Evolutionary conservation across 2,113 vertebrate species (phyloP).

Genomic region (Campylomormyrus numenius): DNA sequence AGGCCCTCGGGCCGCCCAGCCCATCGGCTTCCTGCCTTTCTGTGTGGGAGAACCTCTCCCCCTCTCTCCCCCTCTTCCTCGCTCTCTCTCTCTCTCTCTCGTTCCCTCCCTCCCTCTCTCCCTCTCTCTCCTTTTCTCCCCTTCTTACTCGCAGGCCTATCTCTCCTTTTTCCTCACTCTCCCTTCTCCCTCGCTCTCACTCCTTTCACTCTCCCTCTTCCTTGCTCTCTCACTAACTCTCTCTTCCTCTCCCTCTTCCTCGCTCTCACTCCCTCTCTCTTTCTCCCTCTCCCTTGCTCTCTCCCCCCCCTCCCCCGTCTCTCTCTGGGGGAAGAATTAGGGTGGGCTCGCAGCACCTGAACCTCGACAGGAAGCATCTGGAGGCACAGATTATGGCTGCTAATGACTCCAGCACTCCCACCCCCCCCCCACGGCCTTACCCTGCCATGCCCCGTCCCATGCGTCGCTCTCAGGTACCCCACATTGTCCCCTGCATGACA

Average conservation of each 20-base stretch:
- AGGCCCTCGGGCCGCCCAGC: neutral
- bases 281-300: neutral
- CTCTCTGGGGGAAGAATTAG: neutral
- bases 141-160: neutral
- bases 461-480: neutral
- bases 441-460: neutral
- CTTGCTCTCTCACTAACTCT: neutral
- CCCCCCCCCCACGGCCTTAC: neutral
- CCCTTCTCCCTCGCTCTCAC: neutral
- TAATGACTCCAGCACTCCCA: neutral
- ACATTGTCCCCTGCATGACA: neutral
- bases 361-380: constrained; percentile 23
- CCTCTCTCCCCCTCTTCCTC: neutral
- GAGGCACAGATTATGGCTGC: constrained; percentile 8
- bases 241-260: neutral
- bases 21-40: neutral
- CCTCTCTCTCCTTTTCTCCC: neutral
- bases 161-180: neutral
- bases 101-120: neutral
- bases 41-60: neutral
- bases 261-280: neutral
- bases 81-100: neutral
- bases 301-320: neutral
- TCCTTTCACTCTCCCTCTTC: neutral
- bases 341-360: constrained; percentile 2